A percentile compares a stretch with the other conserved stretches of the same genome.
Evolutionary conservation across 2,888 invertebrate species (phyloP).

Genomic region (Parnassius glacialis): DNA sequence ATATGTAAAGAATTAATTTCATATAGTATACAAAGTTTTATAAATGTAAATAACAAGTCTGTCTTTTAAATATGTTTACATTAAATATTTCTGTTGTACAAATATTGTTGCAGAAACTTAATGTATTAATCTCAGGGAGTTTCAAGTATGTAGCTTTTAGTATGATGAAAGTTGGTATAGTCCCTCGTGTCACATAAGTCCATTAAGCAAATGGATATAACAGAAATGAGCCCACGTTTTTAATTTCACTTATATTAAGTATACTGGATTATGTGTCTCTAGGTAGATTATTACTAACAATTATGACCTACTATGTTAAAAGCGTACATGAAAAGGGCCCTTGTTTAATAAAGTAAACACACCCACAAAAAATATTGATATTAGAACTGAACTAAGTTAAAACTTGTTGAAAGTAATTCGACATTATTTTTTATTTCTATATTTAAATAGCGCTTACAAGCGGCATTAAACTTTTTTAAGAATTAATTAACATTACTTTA

Average conservation of each 20-base stretch:
- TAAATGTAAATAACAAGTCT: no score
- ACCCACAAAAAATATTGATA: no score
- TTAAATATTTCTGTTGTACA: conserved; percentile 31
- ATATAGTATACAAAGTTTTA: no score
- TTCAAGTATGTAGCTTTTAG: conserved; percentile 76
- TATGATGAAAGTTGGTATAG: conserved; percentile 74
- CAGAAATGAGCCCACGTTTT: conserved; percentile 74
- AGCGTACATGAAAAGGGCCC: conserved; percentile 26
- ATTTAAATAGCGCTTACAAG: no score
- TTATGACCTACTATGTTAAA: conserved; percentile 46
- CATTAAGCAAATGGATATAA: conserved; percentile 76
- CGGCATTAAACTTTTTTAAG: no score
- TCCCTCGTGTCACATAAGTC: conserved; percentile 74
- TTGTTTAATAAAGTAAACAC: conserved; percentile 8
- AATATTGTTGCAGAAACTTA: conserved; percentile 49
- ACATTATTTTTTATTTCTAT: no score
- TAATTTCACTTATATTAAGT: conserved; percentile 74
- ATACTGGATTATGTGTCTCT: conserved; percentile 63
- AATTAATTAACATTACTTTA: no score
- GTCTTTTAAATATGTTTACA: no score
- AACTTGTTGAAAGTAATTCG: no score
- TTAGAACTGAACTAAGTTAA: no score
- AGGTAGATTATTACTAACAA: conserved; percentile 54
- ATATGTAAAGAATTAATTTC: no score
- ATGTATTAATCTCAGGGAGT: conserved; percentile 74